A percentile compares a stretch with the other conserved stretches of the same genome.
These are phyloP conservation scores for Serripes groenlandicus DNA, from an alignment of 2,888 invertebrate species.

Conservation along the genomic window DNA sequence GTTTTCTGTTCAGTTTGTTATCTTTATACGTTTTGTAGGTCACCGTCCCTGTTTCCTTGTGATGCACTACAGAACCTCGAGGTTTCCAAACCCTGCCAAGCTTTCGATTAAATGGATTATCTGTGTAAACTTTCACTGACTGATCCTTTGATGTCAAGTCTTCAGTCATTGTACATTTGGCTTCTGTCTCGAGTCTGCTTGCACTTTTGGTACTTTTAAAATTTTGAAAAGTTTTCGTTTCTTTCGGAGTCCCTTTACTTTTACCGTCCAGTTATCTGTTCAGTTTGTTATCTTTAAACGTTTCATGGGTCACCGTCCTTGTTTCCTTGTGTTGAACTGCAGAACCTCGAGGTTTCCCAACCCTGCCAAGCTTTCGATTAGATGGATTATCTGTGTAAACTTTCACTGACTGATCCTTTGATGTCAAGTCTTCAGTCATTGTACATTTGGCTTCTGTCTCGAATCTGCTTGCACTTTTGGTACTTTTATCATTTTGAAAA, in stretches of 20 bases:
- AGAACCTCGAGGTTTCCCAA: constrained; percentile 40
- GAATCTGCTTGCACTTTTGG: no score
- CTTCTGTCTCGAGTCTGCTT: no score
- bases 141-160: neutral
- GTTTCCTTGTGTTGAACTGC: constrained; percentile 4
- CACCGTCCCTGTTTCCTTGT: neutral
- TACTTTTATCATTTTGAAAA: no score
- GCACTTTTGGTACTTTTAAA: neutral
- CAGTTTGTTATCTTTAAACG: constrained; percentile 34
- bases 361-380: constrained; percentile 38
- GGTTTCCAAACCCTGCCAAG: constrained; percentile 37
- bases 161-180: no score
- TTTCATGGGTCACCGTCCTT: neutral
- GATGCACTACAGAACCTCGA: constrained; percentile 28
- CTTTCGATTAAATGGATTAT: constrained; percentile 37
- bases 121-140: constrained; percentile 31
- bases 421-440: no score
- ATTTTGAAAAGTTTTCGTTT: neutral
- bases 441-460: no score
- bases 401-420: constrained; percentile 3
- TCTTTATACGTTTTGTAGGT: constrained; percentile 28
- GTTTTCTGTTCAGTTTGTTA: constrained; percentile 37
- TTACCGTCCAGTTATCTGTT: constrained; percentile 31
- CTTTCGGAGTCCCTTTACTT: neutral
- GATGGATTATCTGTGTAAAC: constrained; percentile 39